phyloP scores from a whole-genome alignment of 2,797 vertebrate genomes.

The Epinephelus awoara region DNA sequence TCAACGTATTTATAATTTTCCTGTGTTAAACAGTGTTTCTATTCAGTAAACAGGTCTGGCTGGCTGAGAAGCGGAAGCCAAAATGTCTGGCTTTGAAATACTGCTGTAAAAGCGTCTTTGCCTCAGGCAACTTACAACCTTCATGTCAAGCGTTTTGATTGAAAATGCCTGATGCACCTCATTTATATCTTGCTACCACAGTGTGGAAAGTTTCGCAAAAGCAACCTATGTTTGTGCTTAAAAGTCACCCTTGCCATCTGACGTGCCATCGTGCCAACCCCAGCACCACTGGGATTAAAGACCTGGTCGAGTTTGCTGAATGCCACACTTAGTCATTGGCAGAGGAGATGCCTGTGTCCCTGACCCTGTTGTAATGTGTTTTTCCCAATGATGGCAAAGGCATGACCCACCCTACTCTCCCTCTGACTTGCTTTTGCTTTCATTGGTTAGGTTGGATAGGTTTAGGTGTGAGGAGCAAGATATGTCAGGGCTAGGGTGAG shows the following conservation, averaged over 20 bases:
- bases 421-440: no score
- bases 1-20: slow-evolving; percentile 9
- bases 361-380: not conserved
- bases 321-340: not conserved
- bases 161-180: slow-evolving; percentile 35
- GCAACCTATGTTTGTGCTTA: slow-evolving; percentile 6
- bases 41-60: slow-evolving; percentile 26
- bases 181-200: slow-evolving; percentile 8
- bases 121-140: slow-evolving; percentile 34
- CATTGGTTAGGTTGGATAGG: no score
- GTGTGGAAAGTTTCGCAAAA: slow-evolving; percentile 16
- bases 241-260: slow-evolving; percentile 27
- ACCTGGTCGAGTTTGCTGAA: slow-evolving; percentile 10
- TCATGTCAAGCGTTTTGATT: slow-evolving; percentile 28
- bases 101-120: slow-evolving; percentile 21
- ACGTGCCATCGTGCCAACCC: not conserved
- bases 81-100: slow-evolving; percentile 43
- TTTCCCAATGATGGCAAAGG: no score
- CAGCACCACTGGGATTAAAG: not conserved
- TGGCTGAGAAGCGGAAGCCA: slow-evolving; percentile 30
- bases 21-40: slow-evolving; percentile 16
- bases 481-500: no score
- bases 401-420: no score
- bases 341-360: not conserved
- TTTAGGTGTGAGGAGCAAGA: no score